Percentiles rank a stretch among this genome's conserved stretches.
Evolutionary conservation across 2,113 vertebrate genomes (phyloP).

Genomic region (Pelvicachromis taeniatus): DNA sequence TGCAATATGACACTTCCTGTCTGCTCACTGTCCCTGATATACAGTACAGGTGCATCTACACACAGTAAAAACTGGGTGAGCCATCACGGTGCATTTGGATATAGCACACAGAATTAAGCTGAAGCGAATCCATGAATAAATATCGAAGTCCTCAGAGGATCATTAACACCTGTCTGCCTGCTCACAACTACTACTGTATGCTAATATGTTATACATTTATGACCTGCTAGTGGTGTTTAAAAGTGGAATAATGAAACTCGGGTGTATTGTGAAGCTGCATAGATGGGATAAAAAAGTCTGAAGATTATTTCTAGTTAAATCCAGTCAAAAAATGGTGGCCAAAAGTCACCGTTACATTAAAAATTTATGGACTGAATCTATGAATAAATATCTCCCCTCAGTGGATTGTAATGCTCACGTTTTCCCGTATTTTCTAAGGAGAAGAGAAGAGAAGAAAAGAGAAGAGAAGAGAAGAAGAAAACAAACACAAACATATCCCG

Average conservation of each 20-base stretch:
- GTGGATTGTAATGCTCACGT: neutral
- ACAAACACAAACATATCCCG: neutral
- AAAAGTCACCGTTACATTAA: constrained; percentile 36
- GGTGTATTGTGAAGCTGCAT: constrained; percentile 21
- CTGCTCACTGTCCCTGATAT: neutral
- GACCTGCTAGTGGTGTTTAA: constrained; percentile 40
- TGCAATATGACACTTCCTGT: constrained; percentile 44
- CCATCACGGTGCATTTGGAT: constrained; percentile 33
- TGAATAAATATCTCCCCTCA: constrained; percentile 41
- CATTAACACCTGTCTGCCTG: constrained; percentile 58
- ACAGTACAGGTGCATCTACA: constrained; percentile 34
- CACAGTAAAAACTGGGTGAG: neutral
- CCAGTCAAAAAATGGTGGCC: neutral
- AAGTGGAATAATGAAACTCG: constrained; percentile 48
- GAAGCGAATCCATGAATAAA: constrained; percentile 63
- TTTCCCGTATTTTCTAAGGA: neutral
- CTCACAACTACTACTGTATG: constrained; percentile 46
- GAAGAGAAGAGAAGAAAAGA: neutral
- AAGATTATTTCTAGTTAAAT: constrained; percentile 31
- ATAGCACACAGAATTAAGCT: constrained; percentile 37
- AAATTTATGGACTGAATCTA: constrained; percentile 48
- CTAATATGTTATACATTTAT: constrained; percentile 45
- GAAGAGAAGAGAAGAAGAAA: neutral
- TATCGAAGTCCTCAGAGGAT: constrained; percentile 54
- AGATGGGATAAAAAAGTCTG: constrained; percentile 26